Base-by-base conservation (phyloP, 2,113 vertebrate species). In the Etia nguti region DNA sequence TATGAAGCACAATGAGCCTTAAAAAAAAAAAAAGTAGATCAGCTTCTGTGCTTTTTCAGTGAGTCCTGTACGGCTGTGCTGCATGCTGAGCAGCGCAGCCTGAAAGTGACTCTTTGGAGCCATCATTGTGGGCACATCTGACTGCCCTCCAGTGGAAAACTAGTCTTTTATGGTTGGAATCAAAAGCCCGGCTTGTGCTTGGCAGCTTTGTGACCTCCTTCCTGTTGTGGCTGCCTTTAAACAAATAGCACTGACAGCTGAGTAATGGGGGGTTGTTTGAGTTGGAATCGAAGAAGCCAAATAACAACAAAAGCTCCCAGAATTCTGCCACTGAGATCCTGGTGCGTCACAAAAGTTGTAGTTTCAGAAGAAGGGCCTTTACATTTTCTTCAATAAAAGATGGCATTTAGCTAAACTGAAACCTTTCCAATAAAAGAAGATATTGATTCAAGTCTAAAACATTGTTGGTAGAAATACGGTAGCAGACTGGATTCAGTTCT, bases 161-260 rank as follows among this genome's bases (percentile, higher is more conserved):
- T 80, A 38, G 46, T 91, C 89, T 93, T 94, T 93, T 87, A 92
- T 92, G 55, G 79, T 86, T 82, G 62, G 12, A 90, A 86, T 93
- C 93, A 92, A 93, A 92, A 52, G 85, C 89, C 88, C 59, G 38
- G 88, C 92, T 94, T 88, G 90, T 88, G 85, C 90, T 93, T 88
- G 86, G 92, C 92, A 93, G 94, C 90, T 91, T 88, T 91, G 87
- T 84, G 85, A 88, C 84, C 91, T 88, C 86, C 89, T 95, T 95
- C 92, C 90, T 94, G 92, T 92, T 91, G 89, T 13, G 89, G 62
- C 83, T 43, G 65, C 43, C 65, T 87, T 93, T 92, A 89, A 94
- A 95, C 94, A 93, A 95, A 95, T 88, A 94, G 77, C 62, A 31
- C 82, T 93, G 95, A 94, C 94, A 93, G 89, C 84, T 89, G 86